A percentile compares a stretch with the other conserved stretches of the same genome.
Evolutionary conservation across 2,888 invertebrate genomes (phyloP).

Genomic region (Andrena bucephala): DNA sequence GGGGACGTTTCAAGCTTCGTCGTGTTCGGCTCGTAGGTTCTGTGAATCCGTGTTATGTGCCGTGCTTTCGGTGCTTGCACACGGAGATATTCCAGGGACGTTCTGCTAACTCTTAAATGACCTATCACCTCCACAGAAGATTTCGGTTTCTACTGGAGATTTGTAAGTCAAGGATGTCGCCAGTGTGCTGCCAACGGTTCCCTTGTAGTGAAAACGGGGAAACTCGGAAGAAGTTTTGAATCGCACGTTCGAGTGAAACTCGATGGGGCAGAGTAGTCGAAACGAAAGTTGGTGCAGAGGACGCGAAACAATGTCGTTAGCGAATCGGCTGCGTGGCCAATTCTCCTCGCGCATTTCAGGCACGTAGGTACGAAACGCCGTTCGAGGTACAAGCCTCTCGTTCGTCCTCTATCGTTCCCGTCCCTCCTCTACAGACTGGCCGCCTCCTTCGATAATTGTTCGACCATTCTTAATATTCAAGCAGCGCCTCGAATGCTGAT

Average conservation of each 20-base stretch:
- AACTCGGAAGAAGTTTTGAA: too few species aligned
- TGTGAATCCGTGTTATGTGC: too few species aligned
- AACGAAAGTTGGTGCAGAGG: neutral
- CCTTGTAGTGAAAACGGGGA: too few species aligned
- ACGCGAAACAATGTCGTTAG: conserved; percentile 51
- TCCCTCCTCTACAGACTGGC: neutral
- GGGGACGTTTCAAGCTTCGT: neutral
- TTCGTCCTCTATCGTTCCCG: conserved; percentile 13
- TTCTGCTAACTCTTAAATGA: too few species aligned
- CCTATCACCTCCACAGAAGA: too few species aligned
- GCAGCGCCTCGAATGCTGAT: conserved; percentile 20
- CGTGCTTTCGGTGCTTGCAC: too few species aligned
- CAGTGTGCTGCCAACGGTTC: too few species aligned
- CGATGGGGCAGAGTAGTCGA: neutral
- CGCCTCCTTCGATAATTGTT: conserved; percentile 54
- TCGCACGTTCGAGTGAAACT: too few species aligned
- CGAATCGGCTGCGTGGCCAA: conserved; percentile 50
- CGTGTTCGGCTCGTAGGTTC: neutral
- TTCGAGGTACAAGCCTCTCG: conserved; percentile 41
- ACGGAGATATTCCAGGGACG: too few species aligned
- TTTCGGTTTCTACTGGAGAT: too few species aligned
- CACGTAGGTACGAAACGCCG: conserved; percentile 66
- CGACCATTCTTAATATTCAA: conserved; percentile 60
- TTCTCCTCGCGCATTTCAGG: conserved; percentile 55
- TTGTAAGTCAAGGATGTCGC: too few species aligned